Base-by-base conservation (phyloP, 2,888 invertebrate genomes). In the Ennomos quercinarius region DNA sequence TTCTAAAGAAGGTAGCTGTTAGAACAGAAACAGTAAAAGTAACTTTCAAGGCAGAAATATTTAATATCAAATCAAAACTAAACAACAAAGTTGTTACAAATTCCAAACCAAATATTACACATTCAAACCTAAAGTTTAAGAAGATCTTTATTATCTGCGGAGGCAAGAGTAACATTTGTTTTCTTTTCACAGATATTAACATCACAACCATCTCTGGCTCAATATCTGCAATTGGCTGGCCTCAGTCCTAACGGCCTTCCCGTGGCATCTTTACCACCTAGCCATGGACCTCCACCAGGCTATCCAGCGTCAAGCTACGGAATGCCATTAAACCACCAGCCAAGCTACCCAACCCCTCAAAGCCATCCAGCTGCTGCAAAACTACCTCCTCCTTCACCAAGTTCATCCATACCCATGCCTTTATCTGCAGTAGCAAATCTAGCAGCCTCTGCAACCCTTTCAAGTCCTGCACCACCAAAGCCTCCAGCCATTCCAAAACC, bases 121-220 rank as follows among this genome's bases (percentile, higher is more conserved):
- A 6, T 27, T 27, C 3, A 6, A 27, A 27, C 27, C 5, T 27
- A 27, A 0, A 27, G 6, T 27, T n/a, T n/a, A n/a, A n/a, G n/a
- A n/a, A n/a, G 4, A 27, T 27, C 6, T 27, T 2, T 27, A 6
- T 27, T 27, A 27, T 27, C 27, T 27, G 6, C 6, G 3, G 27
- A 27, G 27, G 27, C 27, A 27, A 27, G 6, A 27, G 1, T 9
- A 39, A 38, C 13, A 17, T 37, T 27, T 27, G 27, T 43, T 36
- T 36, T 56, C 12, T 9, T 48, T 57, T 74, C 76, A 4, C 72
- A 81, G 81, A 64, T 70, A 0, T 37, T 68, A 43, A 53, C 70
- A 39, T 57, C 68, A 40, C 58, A 63, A 57, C 41, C 54, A 38
- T 34, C 54, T n/a, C 34, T 59, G 38, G 36, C 59, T 1, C 51